Base-by-base conservation (phyloP, 2,888 invertebrate genomes). In the Poecilobothrus nobilitatus region DNA sequence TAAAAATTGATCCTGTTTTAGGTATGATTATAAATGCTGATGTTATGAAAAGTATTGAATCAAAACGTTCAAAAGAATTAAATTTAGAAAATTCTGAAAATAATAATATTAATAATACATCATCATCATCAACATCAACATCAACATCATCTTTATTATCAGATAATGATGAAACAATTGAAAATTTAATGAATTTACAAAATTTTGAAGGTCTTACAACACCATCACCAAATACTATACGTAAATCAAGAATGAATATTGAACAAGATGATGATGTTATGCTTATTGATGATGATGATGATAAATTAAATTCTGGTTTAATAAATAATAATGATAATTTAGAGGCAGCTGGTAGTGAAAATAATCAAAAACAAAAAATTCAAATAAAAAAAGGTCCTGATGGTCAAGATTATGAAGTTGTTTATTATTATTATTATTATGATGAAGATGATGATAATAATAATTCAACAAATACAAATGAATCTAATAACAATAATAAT, bases 391-490 rank as follows among this genome's bases (percentile, higher is more conserved):
- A 93, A 77, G 94, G 92, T 18, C 92, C 92, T 1, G 93, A 94
- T 76, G 94, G 94, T 2, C 90, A 93, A 79, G 94, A 94, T 77
- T 94, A 94, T 77, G 94, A 94, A 79, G 94, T 94, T 77, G 94
- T 94, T 78, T 94, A 94, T 77, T 91, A 94, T 34, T 94, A 94
- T 77, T 94, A 94, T 77, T 94, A 94, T 76, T 91, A 92, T 75
- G 92, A 94, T 75, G 93, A 93, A 73, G 92, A 91, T 5, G 88
- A 87, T 66, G 85, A 73, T 9, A 74, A 73, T 5, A 66, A 65
- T 6, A 69, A 67, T 9, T 37, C 37, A 37, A 37, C 72, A 1
- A 62, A 66, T 9, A 15, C 68, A 21, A 66, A 67, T n/a, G 68
- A 69, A 22, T 18, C 15, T 18, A 53, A 53, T 18, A 70, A 53